These are phyloP conservation scores for Picus viridis DNA, from an alignment of 2,797 vertebrate genomes.

Conservation along the genomic window DNA sequence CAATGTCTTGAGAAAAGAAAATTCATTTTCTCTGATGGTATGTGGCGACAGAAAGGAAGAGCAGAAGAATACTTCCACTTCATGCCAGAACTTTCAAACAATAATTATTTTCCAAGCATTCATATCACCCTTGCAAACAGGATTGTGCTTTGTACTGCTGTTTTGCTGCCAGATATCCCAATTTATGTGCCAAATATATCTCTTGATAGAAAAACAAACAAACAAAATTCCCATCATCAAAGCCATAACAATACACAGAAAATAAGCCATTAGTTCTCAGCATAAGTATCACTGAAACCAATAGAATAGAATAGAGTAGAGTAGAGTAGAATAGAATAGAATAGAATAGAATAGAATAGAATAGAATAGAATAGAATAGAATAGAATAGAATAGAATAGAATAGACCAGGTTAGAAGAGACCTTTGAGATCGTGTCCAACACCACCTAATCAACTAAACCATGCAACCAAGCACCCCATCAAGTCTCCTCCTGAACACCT, in stretches of 20 bases:
- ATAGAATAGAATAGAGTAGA: not conserved
- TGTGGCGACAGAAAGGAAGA: not conserved
- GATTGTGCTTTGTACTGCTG: not conserved
- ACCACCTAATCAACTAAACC: too few relatives aligned
- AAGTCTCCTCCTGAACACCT: too few relatives aligned
- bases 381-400: too few relatives aligned
- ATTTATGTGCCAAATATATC: not conserved
- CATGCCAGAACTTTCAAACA: not conserved
- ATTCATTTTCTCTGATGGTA: not conserved
- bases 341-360: too few relatives aligned
- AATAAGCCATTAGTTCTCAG: constrained; percentile 1
- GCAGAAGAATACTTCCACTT: not conserved
- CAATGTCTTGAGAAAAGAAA: not conserved
- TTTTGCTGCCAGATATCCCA: not conserved
- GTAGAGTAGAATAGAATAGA: too few relatives aligned
- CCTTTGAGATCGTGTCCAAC: too few relatives aligned
- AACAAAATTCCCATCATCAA: not conserved
- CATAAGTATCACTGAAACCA: not conserved
- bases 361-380: too few relatives aligned
- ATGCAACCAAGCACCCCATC: too few relatives aligned
- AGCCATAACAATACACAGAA: not conserved
- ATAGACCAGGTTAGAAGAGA: too few relatives aligned
- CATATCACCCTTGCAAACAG: not conserved
- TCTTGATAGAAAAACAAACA: not conserved
- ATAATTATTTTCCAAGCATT: not conserved